Evolutionary conservation across 2,888 invertebrate genomes (phyloP).

Genomic region (Dryadula phaetusa): DNA sequence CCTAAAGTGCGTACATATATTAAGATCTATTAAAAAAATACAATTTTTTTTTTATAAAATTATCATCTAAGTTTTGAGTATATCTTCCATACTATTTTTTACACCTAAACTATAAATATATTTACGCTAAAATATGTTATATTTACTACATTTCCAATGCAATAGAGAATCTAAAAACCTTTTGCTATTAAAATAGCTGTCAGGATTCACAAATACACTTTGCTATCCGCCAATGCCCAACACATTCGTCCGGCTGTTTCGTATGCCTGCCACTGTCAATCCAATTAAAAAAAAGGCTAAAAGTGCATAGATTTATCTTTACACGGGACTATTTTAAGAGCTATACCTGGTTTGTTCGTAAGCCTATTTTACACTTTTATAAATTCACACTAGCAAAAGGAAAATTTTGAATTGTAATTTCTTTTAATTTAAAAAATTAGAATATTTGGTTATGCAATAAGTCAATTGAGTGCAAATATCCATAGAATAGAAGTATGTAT

Average conservation of each 20-base stretch:
- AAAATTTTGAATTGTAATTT: not conserved
- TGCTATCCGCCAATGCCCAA: constrained; percentile 20
- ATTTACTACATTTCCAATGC: not conserved
- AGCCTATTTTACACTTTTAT: constrained; percentile 22
- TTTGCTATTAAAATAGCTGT: constrained; percentile 62
- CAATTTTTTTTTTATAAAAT: too few species aligned
- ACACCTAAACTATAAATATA: too few species aligned
- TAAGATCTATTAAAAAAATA: too few species aligned
- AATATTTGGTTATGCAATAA: too few species aligned
- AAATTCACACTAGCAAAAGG: constrained; percentile 17
- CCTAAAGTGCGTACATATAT: too few species aligned
- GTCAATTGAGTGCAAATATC: too few species aligned
- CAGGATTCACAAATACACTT: constrained; percentile 47
- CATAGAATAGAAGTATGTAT: too few species aligned
- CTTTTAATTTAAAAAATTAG: not conserved
- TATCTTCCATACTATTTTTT: too few species aligned
- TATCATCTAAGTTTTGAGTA: too few species aligned
- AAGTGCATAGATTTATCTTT: constrained; percentile 31
- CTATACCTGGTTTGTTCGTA: constrained; percentile 27
- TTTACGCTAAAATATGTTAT: too few species aligned
- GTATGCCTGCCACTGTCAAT: constrained; percentile 35
- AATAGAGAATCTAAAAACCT: not conserved
- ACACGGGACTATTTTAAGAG: constrained; percentile 32
- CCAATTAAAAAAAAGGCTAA: constrained; percentile 31
- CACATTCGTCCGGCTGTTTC: constrained; percentile 30